These are phyloP conservation scores for Chauna torquata DNA, from an alignment of 2,113 vertebrate genomes.

Conservation along the genomic window DNA sequence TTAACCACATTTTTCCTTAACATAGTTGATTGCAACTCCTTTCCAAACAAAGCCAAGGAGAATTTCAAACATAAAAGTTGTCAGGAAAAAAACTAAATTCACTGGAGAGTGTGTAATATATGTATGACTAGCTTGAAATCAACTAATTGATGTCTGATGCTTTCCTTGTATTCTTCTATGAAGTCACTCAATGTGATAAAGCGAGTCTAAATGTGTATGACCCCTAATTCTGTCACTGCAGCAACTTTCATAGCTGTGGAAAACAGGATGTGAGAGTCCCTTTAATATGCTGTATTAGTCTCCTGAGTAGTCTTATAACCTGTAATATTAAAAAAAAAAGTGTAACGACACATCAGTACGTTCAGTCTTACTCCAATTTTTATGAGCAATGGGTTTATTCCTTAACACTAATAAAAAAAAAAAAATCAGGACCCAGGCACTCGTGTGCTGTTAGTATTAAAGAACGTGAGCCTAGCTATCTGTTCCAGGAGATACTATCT, in stretches of 20 bases:
- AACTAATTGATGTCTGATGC: rapidly evolving
- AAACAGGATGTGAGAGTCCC: neutral
- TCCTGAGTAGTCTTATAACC: neutral
- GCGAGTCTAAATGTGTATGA: neutral
- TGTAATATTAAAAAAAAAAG: neutral
- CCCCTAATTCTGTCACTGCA: neutral
- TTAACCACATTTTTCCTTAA: neutral
- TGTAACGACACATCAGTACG: neutral
- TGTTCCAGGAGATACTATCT: rapidly evolving
- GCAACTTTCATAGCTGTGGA: neutral
- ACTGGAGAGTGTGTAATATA: too few relatives aligned
- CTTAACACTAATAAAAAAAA: neutral
- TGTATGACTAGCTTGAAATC: neutral
- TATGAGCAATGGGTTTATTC: neutral
- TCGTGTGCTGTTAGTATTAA: neutral
- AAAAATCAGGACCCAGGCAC: neutral
- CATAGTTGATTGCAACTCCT: neutral
- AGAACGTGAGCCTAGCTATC: neutral
- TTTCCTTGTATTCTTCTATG: neutral
- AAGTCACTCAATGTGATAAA: neutral
- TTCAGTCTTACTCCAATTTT: neutral
- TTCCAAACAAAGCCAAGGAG: neutral
- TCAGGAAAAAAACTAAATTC: neutral
- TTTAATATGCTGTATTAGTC: neutral
- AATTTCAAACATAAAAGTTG: neutral